Evolutionary conservation across 1,140 invertebrate genomes (phyloP).

Genomic region (Probaryconus sp.): DNA sequence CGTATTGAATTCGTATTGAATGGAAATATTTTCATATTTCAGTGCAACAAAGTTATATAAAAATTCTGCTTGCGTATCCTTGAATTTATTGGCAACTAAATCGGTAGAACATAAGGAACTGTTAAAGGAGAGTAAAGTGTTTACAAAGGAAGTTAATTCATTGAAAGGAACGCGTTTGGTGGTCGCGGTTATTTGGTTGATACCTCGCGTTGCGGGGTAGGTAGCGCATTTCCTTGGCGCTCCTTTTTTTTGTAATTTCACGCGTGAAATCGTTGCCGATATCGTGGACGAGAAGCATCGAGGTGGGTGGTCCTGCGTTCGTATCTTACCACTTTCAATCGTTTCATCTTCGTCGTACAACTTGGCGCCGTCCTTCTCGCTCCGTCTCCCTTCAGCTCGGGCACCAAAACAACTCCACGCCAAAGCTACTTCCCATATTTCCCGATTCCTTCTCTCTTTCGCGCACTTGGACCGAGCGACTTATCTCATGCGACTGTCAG

Average conservation of each 20-base stretch:
- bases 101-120: no score
- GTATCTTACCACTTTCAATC: slow-evolving; percentile 69
- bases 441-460: slow-evolving; percentile 53
- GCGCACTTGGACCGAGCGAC: slow-evolving; percentile 54
- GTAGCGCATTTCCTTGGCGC: slow-evolving; percentile 32
- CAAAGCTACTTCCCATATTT: slow-evolving; percentile 58
- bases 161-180: slow-evolving; percentile 51
- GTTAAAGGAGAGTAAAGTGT: no score
- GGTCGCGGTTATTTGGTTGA: slow-evolving; percentile 53
- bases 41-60: no score
- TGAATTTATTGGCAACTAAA: no score
- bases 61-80: no score
- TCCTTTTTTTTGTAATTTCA: slow-evolving; percentile 65
- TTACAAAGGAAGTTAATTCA: no score
- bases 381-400: slow-evolving; percentile 34
- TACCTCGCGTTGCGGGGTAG: slow-evolving; percentile 28
- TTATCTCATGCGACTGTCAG: slow-evolving; percentile 61
- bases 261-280: slow-evolving; percentile 66
- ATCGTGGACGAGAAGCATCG: slow-evolving; percentile 58
- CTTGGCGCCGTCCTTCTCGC: slow-evolving; percentile 20
- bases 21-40: no score
- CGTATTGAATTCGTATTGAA: no score
- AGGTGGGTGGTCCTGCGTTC: slow-evolving; percentile 71
- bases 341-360: slow-evolving; percentile 51
- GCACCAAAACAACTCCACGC: no score